Percentiles rank a stretch among this genome's conserved stretches.
phyloP scores from a whole-genome alignment of 2,113 vertebrate species.

The Carettochelys insculpta region DNA sequence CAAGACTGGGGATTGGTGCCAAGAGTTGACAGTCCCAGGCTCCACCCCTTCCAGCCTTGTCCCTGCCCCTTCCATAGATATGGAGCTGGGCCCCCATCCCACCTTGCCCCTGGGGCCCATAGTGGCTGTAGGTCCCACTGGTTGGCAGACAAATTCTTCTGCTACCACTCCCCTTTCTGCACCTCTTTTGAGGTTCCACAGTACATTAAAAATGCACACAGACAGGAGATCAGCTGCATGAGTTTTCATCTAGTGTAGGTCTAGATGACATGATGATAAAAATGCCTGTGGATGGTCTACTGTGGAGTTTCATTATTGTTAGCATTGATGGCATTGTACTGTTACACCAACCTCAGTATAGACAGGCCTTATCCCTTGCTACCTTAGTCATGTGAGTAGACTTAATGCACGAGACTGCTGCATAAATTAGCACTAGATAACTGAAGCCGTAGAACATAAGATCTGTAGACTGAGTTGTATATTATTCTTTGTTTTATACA shows the following conservation, averaged over 20 bases:
- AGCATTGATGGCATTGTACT: not conserved
- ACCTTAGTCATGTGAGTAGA: not conserved
- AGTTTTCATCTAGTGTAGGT: not conserved
- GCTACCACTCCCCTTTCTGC: not conserved
- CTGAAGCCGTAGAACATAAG: not conserved
- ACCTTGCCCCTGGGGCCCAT: no score
- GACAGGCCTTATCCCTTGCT: not conserved
- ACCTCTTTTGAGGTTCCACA: not conserved
- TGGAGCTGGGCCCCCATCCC: no score
- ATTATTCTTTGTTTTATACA: not conserved
- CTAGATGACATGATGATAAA: not conserved
- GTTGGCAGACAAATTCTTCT: not conserved
- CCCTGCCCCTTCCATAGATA: no score
- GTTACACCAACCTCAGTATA: not conserved
- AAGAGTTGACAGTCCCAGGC: no score
- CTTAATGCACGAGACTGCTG: not conserved
- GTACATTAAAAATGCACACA: not conserved
- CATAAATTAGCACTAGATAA: not conserved
- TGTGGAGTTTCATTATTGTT: not conserved
- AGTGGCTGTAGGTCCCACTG: no score
- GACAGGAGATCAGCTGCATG: not conserved
- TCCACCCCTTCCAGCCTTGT: no score
- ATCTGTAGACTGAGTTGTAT: not conserved
- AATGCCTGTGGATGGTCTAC: not conserved
- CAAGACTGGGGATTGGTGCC: no score